Evolutionary conservation across 2,797 vertebrate genomes (phyloP), one percentile per base, ranked within the genome.

Genomic region (Ciconia nigra): DNA sequence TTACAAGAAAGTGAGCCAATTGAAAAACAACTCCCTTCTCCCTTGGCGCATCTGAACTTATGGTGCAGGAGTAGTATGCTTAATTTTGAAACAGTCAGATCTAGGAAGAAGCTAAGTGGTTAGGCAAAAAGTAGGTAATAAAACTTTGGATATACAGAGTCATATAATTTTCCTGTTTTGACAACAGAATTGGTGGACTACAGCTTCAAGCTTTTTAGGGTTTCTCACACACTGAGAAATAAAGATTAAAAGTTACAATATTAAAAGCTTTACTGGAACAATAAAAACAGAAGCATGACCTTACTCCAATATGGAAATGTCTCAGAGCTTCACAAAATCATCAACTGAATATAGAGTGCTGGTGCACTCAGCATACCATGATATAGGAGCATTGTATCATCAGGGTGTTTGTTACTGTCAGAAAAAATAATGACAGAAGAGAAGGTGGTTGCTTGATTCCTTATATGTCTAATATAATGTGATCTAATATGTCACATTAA

Each of bases 61-160:
- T 81, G 94, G 84, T 82, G 83, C 76, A 87, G 73, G 66, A 92
- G 37, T 51, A 87, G 83, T 54, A 83, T 46, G 57, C 89, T 93
- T 96, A 79, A 92, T 96, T 94, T 95, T 96, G 83, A 82, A 95
- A 93, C 69, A 93, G 85, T 73, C 71, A 47, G 78, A 90, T 93
- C 86, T 77, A 85, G 70, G 77, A 92, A 74, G 72, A 92, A 84
- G 87, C 71, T 77, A 87, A 93, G 84, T 89, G 91, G 81, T 87
- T 69, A 83, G 81, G 63, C 74, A 95, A 83, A 93, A 96, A 80
- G 39, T n/a, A 47, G 52, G 61, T 83, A 96, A 90, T 90, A 83
- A 89, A 92, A 80, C 44, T 57, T 84, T 13, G 29, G 41, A 66
- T 94, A 63, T 77, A 63, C 6, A 51, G 49, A 76, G 55, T 73